Conservation (phyloP, 2,113 vertebrate species). For the Zosterops japonicus region DNA sequence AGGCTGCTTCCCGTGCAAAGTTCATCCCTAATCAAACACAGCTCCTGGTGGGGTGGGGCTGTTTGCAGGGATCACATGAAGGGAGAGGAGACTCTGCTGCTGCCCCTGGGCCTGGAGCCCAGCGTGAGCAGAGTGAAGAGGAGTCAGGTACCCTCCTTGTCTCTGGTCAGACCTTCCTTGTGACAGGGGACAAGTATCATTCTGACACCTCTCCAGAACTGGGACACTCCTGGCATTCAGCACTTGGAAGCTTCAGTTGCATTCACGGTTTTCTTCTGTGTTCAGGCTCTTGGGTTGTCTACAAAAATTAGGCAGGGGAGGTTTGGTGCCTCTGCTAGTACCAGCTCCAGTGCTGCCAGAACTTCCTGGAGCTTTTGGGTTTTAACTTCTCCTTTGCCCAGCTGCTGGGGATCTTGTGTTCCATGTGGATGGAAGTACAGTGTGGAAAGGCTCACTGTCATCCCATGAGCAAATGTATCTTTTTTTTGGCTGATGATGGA, state of each 20-base stretch:
- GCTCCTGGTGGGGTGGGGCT: not conserved
- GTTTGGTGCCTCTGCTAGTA: not conserved
- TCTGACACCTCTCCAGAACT: not conserved
- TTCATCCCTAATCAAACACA: not conserved
- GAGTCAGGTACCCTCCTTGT: not conserved
- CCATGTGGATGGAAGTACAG: not conserved
- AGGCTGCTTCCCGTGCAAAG: not conserved
- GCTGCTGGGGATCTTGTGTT: not conserved
- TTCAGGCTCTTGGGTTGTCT: not conserved
- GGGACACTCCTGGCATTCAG: rapidly evolving
- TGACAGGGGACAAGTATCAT: not conserved
- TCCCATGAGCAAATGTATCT: rapidly evolving
- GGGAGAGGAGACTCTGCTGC: rapidly evolving
- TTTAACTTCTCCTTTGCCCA: not conserved
- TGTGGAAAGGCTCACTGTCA: not conserved
- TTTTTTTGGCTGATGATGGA: not conserved
- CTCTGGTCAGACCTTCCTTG: not conserved
- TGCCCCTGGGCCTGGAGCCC: not conserved
- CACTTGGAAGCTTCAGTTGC: not conserved
- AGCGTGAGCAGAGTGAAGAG: not conserved
- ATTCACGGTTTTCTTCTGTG: not conserved
- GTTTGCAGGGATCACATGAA: not conserved
- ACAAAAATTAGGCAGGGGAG: not conserved
- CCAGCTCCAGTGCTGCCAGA: not conserved
- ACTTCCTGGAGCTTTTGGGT: not conserved